A percentile compares a stretch with the other conserved stretches of the same genome.
These are phyloP conservation scores for Mormyrus proboscirostris DNA, from an alignment of 2,797 vertebrate species.

Conservation along the genomic window DNA sequence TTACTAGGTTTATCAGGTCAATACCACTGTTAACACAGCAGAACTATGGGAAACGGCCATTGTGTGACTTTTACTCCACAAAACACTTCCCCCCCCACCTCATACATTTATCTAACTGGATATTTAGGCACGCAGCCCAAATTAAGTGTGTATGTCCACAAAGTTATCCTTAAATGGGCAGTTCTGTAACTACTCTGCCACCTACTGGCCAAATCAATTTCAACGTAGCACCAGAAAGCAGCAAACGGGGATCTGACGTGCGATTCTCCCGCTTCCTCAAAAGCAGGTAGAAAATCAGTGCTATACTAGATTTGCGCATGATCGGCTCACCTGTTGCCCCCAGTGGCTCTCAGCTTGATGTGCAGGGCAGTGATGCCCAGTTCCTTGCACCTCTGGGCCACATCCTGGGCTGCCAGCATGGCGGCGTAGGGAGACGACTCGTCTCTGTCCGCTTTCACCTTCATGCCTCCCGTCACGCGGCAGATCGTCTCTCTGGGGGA, in stretches of 20 bases:
- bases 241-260: neutral
- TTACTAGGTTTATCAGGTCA: neutral
- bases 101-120: neutral
- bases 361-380: slow-evolving; percentile 93
- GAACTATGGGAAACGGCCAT: neutral
- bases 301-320: neutral
- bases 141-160: neutral
- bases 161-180: neutral
- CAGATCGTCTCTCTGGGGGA: slow-evolving; percentile 86
- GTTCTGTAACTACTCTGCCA: neutral
- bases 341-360: slow-evolving; percentile 91
- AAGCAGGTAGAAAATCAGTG: neutral
- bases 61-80: neutral
- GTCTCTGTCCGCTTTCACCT: slow-evolving; percentile 95
- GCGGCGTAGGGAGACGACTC: slow-evolving; percentile 94
- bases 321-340: slow-evolving; percentile 76
- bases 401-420: slow-evolving; percentile 96
- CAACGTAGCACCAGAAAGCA: neutral
- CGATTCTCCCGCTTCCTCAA: neutral
- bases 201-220: neutral
- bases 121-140: neutral
- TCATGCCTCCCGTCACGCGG: slow-evolving; percentile 95
- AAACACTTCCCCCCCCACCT: neutral
- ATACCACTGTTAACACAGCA: neutral
- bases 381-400: slow-evolving; percentile 94